These are phyloP conservation scores for Cordilura impudica DNA, from an alignment of 2,888 invertebrate genomes.

Conservation along the genomic window DNA sequence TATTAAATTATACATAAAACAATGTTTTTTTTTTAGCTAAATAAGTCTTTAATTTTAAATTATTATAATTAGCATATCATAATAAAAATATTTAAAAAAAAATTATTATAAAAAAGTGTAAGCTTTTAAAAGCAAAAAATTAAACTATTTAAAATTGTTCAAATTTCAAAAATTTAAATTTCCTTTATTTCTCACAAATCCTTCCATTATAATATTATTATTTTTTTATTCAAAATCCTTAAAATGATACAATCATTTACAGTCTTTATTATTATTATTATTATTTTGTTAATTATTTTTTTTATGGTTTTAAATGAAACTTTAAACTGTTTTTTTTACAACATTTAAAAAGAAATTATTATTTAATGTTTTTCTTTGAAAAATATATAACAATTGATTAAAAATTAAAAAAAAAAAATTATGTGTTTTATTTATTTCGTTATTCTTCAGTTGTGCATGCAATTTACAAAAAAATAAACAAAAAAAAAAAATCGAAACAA, in stretches of 20 bases:
- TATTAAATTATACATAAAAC: background rate
- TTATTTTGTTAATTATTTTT: conserved; percentile 53
- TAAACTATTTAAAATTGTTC: conserved; percentile 28
- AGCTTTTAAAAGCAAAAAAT: conserved; percentile 52
- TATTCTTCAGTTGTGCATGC: too few species aligned
- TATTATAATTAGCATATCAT: conserved; percentile 54
- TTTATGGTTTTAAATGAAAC: conserved; percentile 39
- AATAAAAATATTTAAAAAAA: too few species aligned
- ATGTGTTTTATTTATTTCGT: too few species aligned
- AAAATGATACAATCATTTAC: conserved; percentile 56
- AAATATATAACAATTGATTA: too few species aligned
- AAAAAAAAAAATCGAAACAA: too few species aligned
- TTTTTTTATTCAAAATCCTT: conserved; percentile 17
- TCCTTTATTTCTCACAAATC: background rate
- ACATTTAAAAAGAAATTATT: too few species aligned
- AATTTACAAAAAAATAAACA: too few species aligned
- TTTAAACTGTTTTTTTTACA: conserved; percentile 44
- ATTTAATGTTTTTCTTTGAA: too few species aligned
- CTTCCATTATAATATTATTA: conserved; percentile 46
- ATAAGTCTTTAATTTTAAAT: conserved; percentile 2
- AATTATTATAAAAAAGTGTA: conserved; percentile 27
- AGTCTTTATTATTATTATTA: background rate
- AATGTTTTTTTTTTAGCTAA: conserved; percentile 14
- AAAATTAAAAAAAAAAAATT: too few species aligned
- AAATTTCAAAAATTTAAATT: conserved; percentile 15